Evolutionary conservation across 2,113 vertebrate species (phyloP).

Genomic region (Gavia stellata): DNA sequence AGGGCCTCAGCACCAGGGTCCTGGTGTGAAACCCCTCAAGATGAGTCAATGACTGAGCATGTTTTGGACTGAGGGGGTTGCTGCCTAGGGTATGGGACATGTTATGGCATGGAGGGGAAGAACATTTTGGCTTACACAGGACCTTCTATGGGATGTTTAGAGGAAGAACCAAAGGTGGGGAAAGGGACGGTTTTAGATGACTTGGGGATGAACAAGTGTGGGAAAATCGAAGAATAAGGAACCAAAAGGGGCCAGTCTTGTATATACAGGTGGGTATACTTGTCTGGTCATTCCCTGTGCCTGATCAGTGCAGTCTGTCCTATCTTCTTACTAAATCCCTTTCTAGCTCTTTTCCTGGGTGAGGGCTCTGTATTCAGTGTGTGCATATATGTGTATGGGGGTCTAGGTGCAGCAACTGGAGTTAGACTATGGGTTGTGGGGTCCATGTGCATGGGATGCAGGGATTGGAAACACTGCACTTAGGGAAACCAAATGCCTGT

Average conservation of each 20-base stretch:
- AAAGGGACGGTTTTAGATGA: background rate
- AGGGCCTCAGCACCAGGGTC: accelerated
- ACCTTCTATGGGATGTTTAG: background rate
- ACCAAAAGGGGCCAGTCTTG: background rate
- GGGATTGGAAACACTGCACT: background rate
- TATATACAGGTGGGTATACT: background rate
- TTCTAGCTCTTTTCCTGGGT: background rate
- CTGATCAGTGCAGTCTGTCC: background rate
- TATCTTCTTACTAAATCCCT: background rate
- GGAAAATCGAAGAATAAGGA: background rate
- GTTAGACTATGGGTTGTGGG: background rate
- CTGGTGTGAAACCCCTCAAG: background rate
- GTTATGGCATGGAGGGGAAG: background rate
- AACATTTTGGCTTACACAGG: background rate
- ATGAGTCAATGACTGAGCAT: background rate
- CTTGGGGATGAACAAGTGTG: background rate
- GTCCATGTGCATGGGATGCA: accelerated
- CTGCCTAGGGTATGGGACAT: background rate
- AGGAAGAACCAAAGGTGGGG: background rate
- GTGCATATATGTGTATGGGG: background rate
- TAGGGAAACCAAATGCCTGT: background rate
- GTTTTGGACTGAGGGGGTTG: background rate
- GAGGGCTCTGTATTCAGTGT: accelerated
- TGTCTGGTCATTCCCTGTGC: background rate
- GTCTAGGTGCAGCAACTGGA: background rate